These are phyloP conservation scores for roundworm (Caenorhabditis elegans) DNA, from an alignment of 1,140 invertebrate genomes.

Conservation along the genomic window DNA sequence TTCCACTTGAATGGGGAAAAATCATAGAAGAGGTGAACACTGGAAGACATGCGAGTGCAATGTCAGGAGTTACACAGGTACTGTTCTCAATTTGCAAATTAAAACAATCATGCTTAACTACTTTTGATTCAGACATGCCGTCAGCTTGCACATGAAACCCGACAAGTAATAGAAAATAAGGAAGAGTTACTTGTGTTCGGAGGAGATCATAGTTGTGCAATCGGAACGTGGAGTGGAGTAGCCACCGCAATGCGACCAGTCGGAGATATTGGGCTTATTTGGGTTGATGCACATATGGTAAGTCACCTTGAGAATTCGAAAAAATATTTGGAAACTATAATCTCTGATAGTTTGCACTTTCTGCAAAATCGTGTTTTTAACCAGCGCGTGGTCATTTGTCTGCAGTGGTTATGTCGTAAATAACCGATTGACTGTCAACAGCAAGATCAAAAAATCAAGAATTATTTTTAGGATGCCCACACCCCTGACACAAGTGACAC, in stretches of 20 bases:
- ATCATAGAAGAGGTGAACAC: conserved; percentile 53
- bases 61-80: conserved; percentile 55
- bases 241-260: conserved; percentile 48
- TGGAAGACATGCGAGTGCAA: conserved; percentile 48
- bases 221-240: conserved; percentile 59
- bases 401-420: too few species aligned
- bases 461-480: conserved; percentile 53
- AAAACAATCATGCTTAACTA: not conserved
- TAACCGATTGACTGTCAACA: not conserved
- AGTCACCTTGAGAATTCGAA: too few species aligned
- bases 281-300: conserved; percentile 62
- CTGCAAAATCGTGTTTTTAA: too few species aligned
- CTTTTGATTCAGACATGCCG: conserved; percentile 48
- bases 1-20: conserved; percentile 53
- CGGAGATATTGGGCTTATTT: conserved; percentile 58
- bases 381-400: too few species aligned
- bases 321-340: too few species aligned
- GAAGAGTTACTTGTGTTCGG: conserved; percentile 56
- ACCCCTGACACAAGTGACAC: conserved; percentile 50
- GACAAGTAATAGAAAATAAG: conserved; percentile 33
- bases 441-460: not conserved
- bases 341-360: too few species aligned
- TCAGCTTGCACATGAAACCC: conserved; percentile 45
- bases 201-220: conserved; percentile 59
- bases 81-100: not conserved